Base-by-base conservation (phyloP, 2,888 invertebrate genomes). In the Andrena haemorrhoa region DNA sequence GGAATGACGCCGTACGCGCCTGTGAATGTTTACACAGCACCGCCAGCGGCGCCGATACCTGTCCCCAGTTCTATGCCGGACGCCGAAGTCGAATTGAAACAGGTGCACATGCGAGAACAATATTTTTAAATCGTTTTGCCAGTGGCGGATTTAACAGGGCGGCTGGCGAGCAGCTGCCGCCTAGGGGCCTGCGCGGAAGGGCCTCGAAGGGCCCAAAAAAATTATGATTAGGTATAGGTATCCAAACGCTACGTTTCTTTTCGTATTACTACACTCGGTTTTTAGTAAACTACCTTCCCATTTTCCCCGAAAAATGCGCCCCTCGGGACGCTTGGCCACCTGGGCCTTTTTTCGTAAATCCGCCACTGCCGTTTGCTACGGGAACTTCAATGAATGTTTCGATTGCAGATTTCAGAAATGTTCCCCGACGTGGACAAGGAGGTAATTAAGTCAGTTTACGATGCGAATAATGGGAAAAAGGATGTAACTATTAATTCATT, bases 391-490 rank as follows among this genome's bases (percentile, higher is more conserved):
- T 1, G 12, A 4, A 56, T 56, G 0, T 56, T 10, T 60, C 76
- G 69, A 81, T 94, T 94, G 41, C 94, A 98, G 97, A 96, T 99
- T 87, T 96, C 97, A 92, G 99, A 99, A 94, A 99, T 99, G 98
- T 99, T 99, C 95, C 99, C 99, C 1, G 97, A 97, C 92, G 96
- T 99, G 92, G 99, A 99, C 92, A 97, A 97, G 87, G 98, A 98
- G 91, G 98, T 99, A 5, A 97, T 99, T 75, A 97, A 96, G 92
- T 97, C 98, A 0, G 97, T 99, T 29, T 96, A 97, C 91, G 98
- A 98, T 93, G 97, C 97, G 4, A 98, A 98, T 92, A 94, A 96
- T 61, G 98, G 98, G 0, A 97, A 98, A 94, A 98, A 98, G 92
- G 98, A 98, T 92, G 96, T 96, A 16, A 97, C 98, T 7, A 97